These are phyloP conservation scores for Drosophila subsilvestris DNA, from an alignment of 2,888 invertebrate genomes.

Conservation along the genomic window DNA sequence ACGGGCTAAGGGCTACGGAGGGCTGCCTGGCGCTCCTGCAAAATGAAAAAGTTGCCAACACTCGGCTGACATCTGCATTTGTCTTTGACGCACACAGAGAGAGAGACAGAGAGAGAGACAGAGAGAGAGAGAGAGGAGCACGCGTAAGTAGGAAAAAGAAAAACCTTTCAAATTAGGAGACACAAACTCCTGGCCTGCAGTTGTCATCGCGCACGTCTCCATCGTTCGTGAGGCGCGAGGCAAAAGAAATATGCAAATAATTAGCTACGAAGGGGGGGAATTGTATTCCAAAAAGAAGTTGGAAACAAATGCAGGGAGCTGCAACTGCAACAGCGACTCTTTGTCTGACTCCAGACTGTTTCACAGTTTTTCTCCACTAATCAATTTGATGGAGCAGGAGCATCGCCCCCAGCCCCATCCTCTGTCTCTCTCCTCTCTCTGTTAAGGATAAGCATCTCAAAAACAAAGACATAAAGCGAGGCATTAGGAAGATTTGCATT, in stretches of 20 bases:
- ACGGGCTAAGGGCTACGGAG: too few species aligned
- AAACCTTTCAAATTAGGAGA: conserved; percentile 75
- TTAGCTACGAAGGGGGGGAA: conserved; percentile 62
- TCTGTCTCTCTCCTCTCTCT: neutral
- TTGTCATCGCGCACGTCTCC: conserved; percentile 49
- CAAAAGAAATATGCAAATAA: conserved; percentile 72
- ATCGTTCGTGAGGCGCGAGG: conserved; percentile 15
- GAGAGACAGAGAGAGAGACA: neutral
- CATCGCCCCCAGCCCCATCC: too few species aligned
- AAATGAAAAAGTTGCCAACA: conserved; percentile 70
- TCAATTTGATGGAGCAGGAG: conserved; percentile 28
- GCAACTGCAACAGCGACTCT: too few species aligned
- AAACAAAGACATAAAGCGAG: conserved; percentile 71
- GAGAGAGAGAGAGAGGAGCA: too few species aligned
- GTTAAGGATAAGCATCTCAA: conserved; percentile 17
- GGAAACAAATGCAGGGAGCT: neutral
- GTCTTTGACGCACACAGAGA: conserved; percentile 48
- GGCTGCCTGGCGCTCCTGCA: conserved; percentile 14
- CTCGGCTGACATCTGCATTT: conserved; percentile 75
- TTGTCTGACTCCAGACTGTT: neutral
- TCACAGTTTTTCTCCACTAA: conserved; percentile 25
- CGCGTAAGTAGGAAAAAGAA: conserved; percentile 25
- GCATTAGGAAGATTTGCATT: conserved; percentile 53
- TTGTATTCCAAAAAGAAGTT: conserved; percentile 40
- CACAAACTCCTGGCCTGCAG: conserved; percentile 41